Evolutionary conservation across 2,797 vertebrate species (phyloP).

Genomic region (Glyptemys insculpta): DNA sequence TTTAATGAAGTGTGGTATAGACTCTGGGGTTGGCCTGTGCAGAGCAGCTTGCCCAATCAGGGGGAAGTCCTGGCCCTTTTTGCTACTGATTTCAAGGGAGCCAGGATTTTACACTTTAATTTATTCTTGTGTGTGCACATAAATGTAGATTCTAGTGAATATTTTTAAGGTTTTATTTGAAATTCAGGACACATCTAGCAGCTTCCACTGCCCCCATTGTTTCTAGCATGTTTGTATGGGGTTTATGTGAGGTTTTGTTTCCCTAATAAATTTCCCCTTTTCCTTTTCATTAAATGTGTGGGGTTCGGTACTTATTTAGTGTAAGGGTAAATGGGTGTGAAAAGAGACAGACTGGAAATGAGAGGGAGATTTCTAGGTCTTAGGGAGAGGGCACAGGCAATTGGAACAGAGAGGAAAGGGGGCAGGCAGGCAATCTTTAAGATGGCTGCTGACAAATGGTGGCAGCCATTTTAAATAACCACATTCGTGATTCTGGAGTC

Average conservation of each 20-base stretch:
- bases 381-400: not conserved
- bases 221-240: not conserved
- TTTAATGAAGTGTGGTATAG: not conserved
- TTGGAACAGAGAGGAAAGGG: not conserved
- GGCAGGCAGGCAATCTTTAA: not conserved
- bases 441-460: not conserved
- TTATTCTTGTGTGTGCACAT: not conserved
- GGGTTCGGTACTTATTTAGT: not conserved
- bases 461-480: not conserved
- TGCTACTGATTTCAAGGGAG: not conserved
- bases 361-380: not conserved
- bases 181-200: not conserved
- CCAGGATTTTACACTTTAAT: not conserved
- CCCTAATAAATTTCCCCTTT: not conserved
- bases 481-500: not conserved
- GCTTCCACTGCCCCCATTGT: not conserved
- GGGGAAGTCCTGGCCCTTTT: not conserved
- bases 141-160: not conserved
- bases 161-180: not conserved
- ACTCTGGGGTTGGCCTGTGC: not conserved
- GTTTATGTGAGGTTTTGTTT: not conserved
- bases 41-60: not conserved
- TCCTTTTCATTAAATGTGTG: constrained; percentile 9
- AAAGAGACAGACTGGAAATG: constrained; percentile 1
- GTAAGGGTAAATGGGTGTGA: not conserved